Evolutionary conservation across 2,888 invertebrate species (phyloP).

Genomic region (Nasonovia ribisnigri): DNA sequence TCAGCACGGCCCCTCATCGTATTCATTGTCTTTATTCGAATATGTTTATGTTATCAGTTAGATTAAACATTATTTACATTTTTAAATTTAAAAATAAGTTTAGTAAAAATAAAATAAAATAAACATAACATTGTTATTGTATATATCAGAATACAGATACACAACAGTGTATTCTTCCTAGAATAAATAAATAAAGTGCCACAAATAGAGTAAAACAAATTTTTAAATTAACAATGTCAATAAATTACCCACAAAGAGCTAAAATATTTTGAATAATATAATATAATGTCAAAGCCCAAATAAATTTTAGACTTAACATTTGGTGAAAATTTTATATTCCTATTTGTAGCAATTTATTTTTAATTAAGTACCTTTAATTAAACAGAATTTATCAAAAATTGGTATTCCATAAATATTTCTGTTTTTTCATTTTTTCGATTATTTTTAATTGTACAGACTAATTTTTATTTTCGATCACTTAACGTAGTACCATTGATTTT

Average conservation of each 20-base stretch:
- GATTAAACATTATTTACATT: background rate
- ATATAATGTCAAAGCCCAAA: background rate
- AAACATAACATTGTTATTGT: background rate
- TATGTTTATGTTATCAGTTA: background rate
- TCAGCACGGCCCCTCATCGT: background rate
- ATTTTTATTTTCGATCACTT: background rate
- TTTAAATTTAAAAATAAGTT: background rate
- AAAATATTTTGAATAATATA: background rate
- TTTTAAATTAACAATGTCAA: too few relatives aligned
- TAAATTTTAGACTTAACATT: background rate
- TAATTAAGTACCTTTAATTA: background rate
- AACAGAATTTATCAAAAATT: too few relatives aligned
- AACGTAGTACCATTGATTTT: background rate
- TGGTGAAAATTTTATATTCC: too few relatives aligned
- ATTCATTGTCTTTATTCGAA: background rate
- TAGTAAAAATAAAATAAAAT: background rate
- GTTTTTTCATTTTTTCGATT: too few relatives aligned
- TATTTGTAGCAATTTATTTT: background rate
- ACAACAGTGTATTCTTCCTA: background rate
- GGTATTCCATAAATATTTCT: too few relatives aligned
- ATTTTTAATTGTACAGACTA: background rate
- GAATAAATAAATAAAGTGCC: too few relatives aligned
- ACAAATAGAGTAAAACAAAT: too few relatives aligned
- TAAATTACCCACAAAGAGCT: background rate
- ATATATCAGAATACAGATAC: background rate